Conservation (phyloP, 2,888 invertebrate species). For the Sympetrum striolatum region DNA sequence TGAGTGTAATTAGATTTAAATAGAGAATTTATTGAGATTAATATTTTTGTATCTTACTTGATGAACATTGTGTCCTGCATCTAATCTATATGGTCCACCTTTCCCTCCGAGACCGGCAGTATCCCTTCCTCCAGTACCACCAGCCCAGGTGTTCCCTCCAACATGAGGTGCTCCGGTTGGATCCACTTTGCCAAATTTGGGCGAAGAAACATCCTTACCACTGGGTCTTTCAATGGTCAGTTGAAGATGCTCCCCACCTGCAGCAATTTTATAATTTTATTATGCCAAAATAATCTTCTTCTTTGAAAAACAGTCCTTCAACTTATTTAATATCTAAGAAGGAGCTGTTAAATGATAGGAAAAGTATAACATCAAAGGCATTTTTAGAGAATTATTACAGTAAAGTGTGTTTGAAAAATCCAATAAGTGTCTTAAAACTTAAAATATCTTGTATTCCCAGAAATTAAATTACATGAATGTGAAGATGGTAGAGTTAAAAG, state of each 20-base stretch:
- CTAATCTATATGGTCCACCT: conserved; percentile 93
- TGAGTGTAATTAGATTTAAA: no score
- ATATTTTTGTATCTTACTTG: conserved; percentile 66
- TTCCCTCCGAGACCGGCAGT: conserved; percentile 96
- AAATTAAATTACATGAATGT: no score
- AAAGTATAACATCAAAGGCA: no score
- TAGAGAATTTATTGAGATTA: no score
- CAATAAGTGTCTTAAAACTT: no score
- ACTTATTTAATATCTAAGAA: no score
- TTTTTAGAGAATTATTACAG: no score
- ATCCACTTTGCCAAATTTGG: conserved; percentile 94
- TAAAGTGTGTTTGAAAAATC: no score
- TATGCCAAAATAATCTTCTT: no score
- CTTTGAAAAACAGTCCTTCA: background rate
- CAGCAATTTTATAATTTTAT: background rate
- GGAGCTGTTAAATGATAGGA: no score
- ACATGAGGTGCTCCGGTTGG: conserved; percentile 90
- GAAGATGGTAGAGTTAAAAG: no score
- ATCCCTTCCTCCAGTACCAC: conserved; percentile 91
- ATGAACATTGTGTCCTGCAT: conserved; percentile 91
- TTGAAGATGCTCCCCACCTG: conserved; percentile 63
- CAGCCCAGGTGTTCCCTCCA: conserved; percentile 97
- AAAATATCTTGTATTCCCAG: no score
- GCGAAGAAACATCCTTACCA: conserved; percentile 72
- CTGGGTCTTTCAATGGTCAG: conserved; percentile 75